Evolutionary conservation across 2,888 invertebrate genomes (phyloP), one percentile per base, ranked within the genome.

Genomic region (Bombyx huttoni): DNA sequence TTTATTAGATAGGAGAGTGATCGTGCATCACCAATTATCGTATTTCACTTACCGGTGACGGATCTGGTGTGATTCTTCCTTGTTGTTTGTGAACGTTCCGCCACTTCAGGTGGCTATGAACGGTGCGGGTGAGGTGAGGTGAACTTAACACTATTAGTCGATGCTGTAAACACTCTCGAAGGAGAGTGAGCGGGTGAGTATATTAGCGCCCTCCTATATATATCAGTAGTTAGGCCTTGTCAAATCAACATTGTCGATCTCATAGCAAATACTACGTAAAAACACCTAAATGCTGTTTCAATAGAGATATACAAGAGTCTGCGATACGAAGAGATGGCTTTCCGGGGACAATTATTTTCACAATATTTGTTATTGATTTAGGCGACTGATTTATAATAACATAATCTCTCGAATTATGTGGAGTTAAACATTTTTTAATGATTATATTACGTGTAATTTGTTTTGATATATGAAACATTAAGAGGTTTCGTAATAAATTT

Each of bases 51-150:
- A 86, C 86, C 82, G 70, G 67, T 63, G 58, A 56, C 65, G 77
- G n/a, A 65, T 63, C 63, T 66, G 69, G 68, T 73, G 73, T 72
- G 72, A 64, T 68, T 76, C 70, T 72, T 62, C 62, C 60, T 67
- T 57, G 65, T 59, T 49, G 65, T 63, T 40, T 40, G 59, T 70
- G 77, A 63, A 56, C 70, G 85, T 86, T 84, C 87, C 56, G 79
- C 85, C 86, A 87, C 86, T 70, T 40, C 64, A 60, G 51, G 78
- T 86, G 86, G 75, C 85, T 87, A 86, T 87, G 87, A 87, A 87
- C 86, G 58, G 66, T 61, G 65, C 55, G 59, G 64, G 62, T 69
- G 70, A 61, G 58, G 64, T 73, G 78, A 70, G 56, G 66, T 81
- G 76, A 78, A 76, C 78, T 79, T 78, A 81, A 73, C 68, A 75